These are phyloP conservation scores for Cryptoblepharus egeriae DNA, from an alignment of 2,797 vertebrate species.

Conservation along the genomic window DNA sequence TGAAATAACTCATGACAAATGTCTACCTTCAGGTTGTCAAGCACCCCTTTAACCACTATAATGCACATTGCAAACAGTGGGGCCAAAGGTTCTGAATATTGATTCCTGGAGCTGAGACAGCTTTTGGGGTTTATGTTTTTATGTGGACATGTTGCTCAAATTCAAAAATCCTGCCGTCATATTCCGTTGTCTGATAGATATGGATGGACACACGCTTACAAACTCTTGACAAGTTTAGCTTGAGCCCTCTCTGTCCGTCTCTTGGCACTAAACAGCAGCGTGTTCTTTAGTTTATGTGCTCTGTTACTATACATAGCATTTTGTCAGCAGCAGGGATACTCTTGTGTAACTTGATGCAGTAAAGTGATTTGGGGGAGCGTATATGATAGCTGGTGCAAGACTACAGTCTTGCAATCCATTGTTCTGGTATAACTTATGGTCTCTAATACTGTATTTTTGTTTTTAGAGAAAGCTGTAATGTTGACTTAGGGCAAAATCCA, in stretches of 20 bases:
- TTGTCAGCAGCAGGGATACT: rapidly evolving
- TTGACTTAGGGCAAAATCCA: not conserved
- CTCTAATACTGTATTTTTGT: not conserved
- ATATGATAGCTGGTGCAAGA: not conserved
- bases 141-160: not conserved
- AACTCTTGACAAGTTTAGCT: constrained; percentile 28
- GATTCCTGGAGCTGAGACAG: constrained; percentile 9
- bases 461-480: not conserved
- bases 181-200: not conserved
- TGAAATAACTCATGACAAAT: too few relatives aligned
- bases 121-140: constrained; percentile 10
- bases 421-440: not conserved
- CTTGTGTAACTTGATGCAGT: constrained; percentile 4
- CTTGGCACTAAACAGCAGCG: not conserved
- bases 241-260: constrained; percentile 15
- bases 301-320: not conserved
- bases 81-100: not conserved
- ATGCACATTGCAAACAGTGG: constrained; percentile 4
- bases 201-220: too few relatives aligned
- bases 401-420: not conserved
- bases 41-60: too few relatives aligned
- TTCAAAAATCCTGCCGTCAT: not conserved
- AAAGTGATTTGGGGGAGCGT: not conserved
- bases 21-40: too few relatives aligned
- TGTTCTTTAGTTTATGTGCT: not conserved